Percentiles rank a stretch among this genome's conserved stretches.
These are phyloP conservation scores for Cynoglossus semilaevis DNA, from an alignment of 2,113 vertebrate species.

Conservation along the genomic window DNA sequence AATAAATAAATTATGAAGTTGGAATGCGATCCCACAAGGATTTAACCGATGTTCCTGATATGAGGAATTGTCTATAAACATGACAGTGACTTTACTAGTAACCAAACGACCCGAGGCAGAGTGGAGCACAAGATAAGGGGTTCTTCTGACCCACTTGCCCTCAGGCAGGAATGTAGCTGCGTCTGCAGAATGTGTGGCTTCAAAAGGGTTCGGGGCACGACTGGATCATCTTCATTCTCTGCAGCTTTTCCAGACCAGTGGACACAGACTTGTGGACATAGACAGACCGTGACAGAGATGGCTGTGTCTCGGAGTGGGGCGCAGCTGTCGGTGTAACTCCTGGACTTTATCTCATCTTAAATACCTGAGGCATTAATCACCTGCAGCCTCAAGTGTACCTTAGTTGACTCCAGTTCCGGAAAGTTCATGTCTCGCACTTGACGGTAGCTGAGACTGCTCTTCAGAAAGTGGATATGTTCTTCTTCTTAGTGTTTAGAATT, in stretches of 20 bases:
- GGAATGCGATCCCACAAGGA: not conserved
- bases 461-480: no score
- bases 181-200: conserved; percentile 65
- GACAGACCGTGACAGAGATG: conserved; percentile 55
- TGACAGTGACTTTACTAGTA: conserved; percentile 14
- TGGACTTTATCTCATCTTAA: conserved; percentile 43
- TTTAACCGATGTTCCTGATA: not conserved
- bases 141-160: conserved; percentile 64
- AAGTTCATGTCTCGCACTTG: conserved; percentile 2
- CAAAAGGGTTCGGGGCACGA: conserved; percentile 51
- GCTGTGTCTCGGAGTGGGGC: conserved; percentile 42
- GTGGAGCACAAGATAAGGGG: conserved; percentile 53
- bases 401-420: conserved; percentile 18
- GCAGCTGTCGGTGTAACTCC: conserved; percentile 25
- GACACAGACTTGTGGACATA: conserved; percentile 51
- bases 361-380: conserved; percentile 38
- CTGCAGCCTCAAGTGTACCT: conserved; percentile 30
- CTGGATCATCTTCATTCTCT: conserved; percentile 63
- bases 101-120: conserved; percentile 34
- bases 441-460: conserved; percentile 3
- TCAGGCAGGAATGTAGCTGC: conserved; percentile 65
- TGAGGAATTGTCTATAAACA: no score
- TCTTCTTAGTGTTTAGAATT: no score
- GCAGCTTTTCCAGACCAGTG: conserved; percentile 66
- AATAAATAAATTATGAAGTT: accelerated